Conservation (phyloP, 2,888 invertebrate genomes). For the Drosophila barbarae region DNA sequence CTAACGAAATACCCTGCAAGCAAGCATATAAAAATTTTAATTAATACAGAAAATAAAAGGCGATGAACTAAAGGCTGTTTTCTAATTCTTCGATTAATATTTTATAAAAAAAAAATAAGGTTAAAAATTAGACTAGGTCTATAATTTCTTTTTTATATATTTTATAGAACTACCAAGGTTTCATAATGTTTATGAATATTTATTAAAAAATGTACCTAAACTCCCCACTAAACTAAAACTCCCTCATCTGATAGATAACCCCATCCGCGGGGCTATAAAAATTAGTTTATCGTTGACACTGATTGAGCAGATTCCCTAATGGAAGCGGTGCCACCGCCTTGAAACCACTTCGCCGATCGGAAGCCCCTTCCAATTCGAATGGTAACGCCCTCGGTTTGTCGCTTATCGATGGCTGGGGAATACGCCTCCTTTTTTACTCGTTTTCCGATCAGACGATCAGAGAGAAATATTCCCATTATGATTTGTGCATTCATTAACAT, state of each 20-base stretch:
- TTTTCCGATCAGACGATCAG: background rate
- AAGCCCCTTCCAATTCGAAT: background rate
- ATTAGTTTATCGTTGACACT: constrained; percentile 62
- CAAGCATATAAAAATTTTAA: background rate
- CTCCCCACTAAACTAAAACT: background rate
- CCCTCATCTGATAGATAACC: background rate
- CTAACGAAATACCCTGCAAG: background rate
- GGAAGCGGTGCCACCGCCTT: constrained; percentile 34
- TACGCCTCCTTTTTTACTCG: constrained; percentile 36
- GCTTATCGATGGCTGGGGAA: constrained; percentile 43
- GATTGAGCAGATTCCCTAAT: constrained; percentile 61
- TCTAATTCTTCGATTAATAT: too few species aligned
- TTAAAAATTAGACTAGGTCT: too few species aligned
- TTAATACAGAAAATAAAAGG: too few species aligned
- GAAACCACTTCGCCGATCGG: constrained; percentile 4
- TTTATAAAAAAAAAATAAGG: too few species aligned
- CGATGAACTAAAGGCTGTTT: too few species aligned
- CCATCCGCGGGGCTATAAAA: constrained; percentile 42
- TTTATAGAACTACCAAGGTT: too few species aligned
- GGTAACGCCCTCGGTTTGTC: constrained; percentile 41
- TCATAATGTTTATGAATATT: too few species aligned
- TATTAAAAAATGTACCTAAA: too few species aligned
- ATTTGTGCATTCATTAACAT: constrained; percentile 60
- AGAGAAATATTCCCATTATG: constrained; percentile 23
- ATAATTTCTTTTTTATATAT: too few species aligned